Percentiles rank a stretch among this genome's conserved stretches.
phyloP scores from a whole-genome alignment of 37 sponge, comb jelly and placozoan species.

The Haliclona indistincta region DNA sequence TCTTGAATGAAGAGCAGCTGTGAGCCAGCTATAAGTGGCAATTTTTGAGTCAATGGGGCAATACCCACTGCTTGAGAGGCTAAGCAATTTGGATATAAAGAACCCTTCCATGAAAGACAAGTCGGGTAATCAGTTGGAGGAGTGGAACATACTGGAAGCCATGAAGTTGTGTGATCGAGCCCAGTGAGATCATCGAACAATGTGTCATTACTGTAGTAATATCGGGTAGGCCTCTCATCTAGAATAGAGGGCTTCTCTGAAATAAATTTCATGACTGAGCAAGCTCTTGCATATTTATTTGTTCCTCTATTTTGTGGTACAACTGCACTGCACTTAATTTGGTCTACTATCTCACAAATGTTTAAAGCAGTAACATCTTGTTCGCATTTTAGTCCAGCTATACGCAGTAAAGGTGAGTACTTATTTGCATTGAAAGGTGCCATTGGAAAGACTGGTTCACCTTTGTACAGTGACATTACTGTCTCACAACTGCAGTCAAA shows the following conservation, averaged over 20 bases:
- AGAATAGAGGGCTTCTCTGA: background rate
- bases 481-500: background rate
- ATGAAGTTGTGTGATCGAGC: slow-evolving; percentile 3
- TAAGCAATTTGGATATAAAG: background rate
- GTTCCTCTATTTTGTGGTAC: slow-evolving; percentile 7
- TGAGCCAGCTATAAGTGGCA: too few relatives aligned
- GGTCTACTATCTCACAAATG: slow-evolving; percentile 24
- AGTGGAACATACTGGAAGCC: slow-evolving; percentile 11
- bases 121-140: slow-evolving; percentile 24
- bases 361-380: background rate
- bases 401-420: background rate
- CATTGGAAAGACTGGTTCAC: slow-evolving; percentile 49
- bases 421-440: slow-evolving; percentile 10
- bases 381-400: background rate
- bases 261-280: slow-evolving; percentile 33
- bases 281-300: slow-evolving; percentile 14
- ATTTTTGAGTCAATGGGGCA: too few relatives aligned
- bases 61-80: too few relatives aligned
- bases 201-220: background rate
- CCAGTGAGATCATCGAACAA: background rate
- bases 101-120: slow-evolving; percentile 37
- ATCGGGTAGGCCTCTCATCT: background rate
- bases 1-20: too few relatives aligned
- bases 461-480: background rate
- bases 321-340: background rate